Evolutionary conservation across 2,888 invertebrate species (phyloP).

Genomic region (Thalpophila matura): DNA sequence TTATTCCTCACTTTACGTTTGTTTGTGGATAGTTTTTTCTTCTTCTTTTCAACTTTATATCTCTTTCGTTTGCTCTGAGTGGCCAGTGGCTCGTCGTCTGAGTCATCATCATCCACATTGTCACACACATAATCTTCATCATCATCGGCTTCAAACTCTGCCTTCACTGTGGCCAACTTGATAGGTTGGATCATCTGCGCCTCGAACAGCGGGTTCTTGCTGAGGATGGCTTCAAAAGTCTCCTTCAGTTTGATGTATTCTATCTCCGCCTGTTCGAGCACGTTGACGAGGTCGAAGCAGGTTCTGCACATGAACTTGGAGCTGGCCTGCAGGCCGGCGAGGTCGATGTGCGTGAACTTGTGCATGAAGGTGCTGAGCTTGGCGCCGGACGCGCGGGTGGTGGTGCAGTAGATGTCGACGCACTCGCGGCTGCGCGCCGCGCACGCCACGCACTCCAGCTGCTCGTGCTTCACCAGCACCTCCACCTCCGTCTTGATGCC

Average conservation of each 20-base stretch:
- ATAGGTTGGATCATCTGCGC: slow-evolving; percentile 56
- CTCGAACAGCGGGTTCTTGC: slow-evolving; percentile 82
- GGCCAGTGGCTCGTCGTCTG: slow-evolving; percentile 78
- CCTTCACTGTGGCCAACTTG: slow-evolving; percentile 67
- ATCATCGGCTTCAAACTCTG: slow-evolving; percentile 61
- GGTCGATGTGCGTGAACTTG: slow-evolving; percentile 74
- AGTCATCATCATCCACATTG: slow-evolving; percentile 55
- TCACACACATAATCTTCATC: slow-evolving; percentile 59
- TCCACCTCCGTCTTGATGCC: slow-evolving; percentile 76
- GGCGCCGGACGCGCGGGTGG: slow-evolving; percentile 73
- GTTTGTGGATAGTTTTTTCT: slow-evolving; percentile 73
- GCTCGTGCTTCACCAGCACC: slow-evolving; percentile 78
- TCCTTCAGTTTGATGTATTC: slow-evolving; percentile 82
- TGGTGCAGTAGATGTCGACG: slow-evolving; percentile 71
- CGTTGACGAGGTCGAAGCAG: slow-evolving; percentile 81
- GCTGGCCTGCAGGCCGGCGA: slow-evolving; percentile 65
- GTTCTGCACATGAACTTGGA: slow-evolving; percentile 77
- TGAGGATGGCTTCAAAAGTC: slow-evolving; percentile 81
- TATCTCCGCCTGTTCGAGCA: slow-evolving; percentile 82
- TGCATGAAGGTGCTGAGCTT: slow-evolving; percentile 75
- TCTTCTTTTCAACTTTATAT: slow-evolving; percentile 77
- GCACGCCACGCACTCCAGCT: slow-evolving; percentile 81
- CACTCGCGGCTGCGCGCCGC: slow-evolving; percentile 71
- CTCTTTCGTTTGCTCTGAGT: slow-evolving; percentile 77
- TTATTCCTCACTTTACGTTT: slow-evolving; percentile 65